phyloP scores from a whole-genome alignment of 2,888 invertebrate species.

The Pseudococcus jackbeardsleyi region DNA sequence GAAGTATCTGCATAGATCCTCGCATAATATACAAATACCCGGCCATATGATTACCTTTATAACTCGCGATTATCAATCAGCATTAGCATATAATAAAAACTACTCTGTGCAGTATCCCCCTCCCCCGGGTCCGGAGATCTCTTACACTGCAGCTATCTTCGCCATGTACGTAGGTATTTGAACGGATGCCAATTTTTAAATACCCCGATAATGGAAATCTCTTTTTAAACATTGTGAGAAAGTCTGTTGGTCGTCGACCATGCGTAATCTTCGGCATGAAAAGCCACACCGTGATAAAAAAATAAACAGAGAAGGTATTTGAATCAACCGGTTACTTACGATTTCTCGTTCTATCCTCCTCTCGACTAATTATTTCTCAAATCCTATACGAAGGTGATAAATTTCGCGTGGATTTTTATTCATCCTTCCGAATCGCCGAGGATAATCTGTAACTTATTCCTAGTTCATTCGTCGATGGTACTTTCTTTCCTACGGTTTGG shows the following conservation, averaged over 20 bases:
- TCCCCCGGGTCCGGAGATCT: not conserved
- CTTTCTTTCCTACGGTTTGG: too few relatives aligned
- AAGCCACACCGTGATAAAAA: not conserved
- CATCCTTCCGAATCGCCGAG: not conserved
- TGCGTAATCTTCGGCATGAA: conserved; percentile 7
- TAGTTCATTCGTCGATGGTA: too few relatives aligned
- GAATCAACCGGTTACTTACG: not conserved
- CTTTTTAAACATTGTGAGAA: conserved; percentile 39
- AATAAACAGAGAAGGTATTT: not conserved
- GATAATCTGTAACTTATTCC: not conserved
- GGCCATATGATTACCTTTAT: conserved; percentile 39
- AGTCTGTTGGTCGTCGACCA: not conserved
- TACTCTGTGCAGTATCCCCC: conserved; percentile 16
- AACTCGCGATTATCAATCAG: conserved; percentile 38
- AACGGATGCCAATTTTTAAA: conserved; percentile 46
- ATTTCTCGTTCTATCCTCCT: not conserved
- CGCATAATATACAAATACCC: not conserved
- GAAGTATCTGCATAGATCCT: not conserved
- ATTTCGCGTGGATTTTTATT: not conserved
- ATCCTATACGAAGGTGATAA: not conserved
- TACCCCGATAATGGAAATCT: conserved; percentile 37
- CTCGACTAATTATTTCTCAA: not conserved
- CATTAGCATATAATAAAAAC: conserved; percentile 47
- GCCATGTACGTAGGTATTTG: not conserved
- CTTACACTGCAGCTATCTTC: not conserved